Percentiles rank a stretch among this genome's conserved stretches.
Evolutionary conservation across 2,113 vertebrate species (phyloP).

Genomic region (Mirounga angustirostris): DNA sequence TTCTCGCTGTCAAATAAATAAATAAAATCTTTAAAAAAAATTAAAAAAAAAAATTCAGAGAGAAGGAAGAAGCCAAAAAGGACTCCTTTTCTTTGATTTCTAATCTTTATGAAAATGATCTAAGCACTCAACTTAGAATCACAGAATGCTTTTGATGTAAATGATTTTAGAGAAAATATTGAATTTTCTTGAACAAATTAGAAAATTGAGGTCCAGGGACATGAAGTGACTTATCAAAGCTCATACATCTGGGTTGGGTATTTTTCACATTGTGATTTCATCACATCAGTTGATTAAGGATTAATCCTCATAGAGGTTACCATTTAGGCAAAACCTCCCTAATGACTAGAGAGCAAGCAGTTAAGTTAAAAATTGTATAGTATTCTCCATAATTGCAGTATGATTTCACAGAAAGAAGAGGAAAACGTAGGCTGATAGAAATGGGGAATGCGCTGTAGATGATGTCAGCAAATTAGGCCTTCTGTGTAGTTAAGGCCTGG

Average conservation of each 20-base stretch:
- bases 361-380: background rate
- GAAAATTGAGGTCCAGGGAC: background rate
- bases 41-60: background rate
- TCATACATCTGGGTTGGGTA: background rate
- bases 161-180: slow-evolving; percentile 20
- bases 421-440: background rate
- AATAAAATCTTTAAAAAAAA: background rate
- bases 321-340: background rate
- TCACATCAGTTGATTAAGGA: background rate
- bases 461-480: background rate
- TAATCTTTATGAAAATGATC: slow-evolving; percentile 8
- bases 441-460: background rate
- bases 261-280: background rate
- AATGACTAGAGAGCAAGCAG: background rate
- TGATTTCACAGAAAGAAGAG: background rate
- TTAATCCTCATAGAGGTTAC: background rate
- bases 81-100: slow-evolving; percentile 30
- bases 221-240: slow-evolving; percentile 27
- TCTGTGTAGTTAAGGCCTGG: background rate
- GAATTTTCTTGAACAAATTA: slow-evolving; percentile 35
- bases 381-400: background rate
- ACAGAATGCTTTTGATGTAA: slow-evolving; percentile 4
- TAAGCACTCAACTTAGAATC: background rate
- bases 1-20: background rate
- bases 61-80: background rate